phyloP scores from a whole-genome alignment of 1,140 invertebrate genomes.

The Zeugodacus cucurbitae region DNA sequence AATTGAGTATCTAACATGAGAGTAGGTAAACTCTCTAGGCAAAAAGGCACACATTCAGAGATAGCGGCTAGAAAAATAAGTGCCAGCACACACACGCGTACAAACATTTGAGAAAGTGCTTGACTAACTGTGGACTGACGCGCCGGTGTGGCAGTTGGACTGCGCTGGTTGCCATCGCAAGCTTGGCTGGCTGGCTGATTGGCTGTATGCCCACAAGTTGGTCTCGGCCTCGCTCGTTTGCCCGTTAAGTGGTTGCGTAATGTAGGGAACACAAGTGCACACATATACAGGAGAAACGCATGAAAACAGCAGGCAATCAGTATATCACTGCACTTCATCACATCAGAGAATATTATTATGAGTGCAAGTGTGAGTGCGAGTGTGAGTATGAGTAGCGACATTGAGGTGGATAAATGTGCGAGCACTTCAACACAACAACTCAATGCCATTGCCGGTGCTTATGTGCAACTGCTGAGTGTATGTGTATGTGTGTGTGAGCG shows the following conservation, averaged over 20 bases:
- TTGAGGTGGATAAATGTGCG: neutral
- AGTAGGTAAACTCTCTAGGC: neutral
- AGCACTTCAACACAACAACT: neutral
- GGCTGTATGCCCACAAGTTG: neutral
- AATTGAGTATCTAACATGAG: neutral
- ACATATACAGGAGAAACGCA: neutral
- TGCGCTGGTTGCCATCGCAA: neutral
- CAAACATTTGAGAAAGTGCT: neutral
- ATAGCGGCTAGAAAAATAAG: neutral
- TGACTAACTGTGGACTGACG: neutral
- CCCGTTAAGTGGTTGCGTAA: neutral
- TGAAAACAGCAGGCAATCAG: neutral
- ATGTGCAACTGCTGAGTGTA: neutral
- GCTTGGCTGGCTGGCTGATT: neutral
- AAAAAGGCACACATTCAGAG: neutral
- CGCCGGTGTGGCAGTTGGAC: neutral
- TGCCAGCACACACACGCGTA: neutral
- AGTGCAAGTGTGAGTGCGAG: neutral
- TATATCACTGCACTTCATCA: constrained; percentile 18
- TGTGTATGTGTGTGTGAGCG: neutral
- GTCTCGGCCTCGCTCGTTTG: neutral
- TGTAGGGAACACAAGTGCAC: neutral
- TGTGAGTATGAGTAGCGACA: neutral
- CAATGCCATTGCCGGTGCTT: constrained; percentile 13
- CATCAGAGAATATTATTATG: neutral